Conservation (phyloP, 2,113 vertebrate genomes). For the Anarrhichthys ocellatus region DNA sequence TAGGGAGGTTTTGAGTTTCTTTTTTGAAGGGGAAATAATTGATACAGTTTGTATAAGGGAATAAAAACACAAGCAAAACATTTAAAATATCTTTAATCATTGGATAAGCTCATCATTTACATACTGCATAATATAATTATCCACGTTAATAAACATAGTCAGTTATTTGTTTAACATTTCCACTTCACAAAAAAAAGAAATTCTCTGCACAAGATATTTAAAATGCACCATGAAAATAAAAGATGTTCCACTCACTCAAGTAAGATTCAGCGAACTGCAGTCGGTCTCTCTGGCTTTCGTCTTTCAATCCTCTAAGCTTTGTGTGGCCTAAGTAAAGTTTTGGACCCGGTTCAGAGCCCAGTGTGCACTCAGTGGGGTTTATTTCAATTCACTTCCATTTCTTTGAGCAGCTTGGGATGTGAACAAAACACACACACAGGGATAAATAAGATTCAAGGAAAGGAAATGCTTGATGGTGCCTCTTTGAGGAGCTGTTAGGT, state of each 20-base stretch:
- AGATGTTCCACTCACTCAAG: slow-evolving; percentile 37
- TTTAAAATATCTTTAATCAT: slow-evolving; percentile 78
- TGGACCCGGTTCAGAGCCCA: slow-evolving; percentile 41
- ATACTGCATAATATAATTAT: slow-evolving; percentile 64
- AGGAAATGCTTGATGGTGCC: slow-evolving; percentile 45
- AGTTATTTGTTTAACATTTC: slow-evolving; percentile 47
- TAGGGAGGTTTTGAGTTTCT: slow-evolving; percentile 16
- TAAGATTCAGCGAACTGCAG: slow-evolving; percentile 52
- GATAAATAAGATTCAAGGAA: slow-evolving; percentile 45
- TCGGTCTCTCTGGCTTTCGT: slow-evolving; percentile 52
- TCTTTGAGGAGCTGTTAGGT: slow-evolving; percentile 46
- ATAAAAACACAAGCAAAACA: slow-evolving; percentile 38
- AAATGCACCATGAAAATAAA: slow-evolving; percentile 34
- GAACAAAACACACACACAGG: slow-evolving; percentile 32
- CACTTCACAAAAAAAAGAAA: slow-evolving; percentile 48
- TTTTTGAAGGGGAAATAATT: slow-evolving; percentile 30
- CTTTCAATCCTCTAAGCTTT: slow-evolving; percentile 17
- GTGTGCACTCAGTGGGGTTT: slow-evolving; percentile 29
- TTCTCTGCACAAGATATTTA: slow-evolving; percentile 47
- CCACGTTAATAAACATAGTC: slow-evolving; percentile 54
- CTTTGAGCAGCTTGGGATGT: slow-evolving; percentile 23
- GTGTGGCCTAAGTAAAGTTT: slow-evolving; percentile 29
- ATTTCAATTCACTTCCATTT: slow-evolving; percentile 43
- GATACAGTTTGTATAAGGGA: slow-evolving; percentile 12
- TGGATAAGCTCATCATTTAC: slow-evolving; percentile 63